Base-by-base conservation (phyloP, 1,140 invertebrate genomes). In the Zaprionus vittiger region DNA sequence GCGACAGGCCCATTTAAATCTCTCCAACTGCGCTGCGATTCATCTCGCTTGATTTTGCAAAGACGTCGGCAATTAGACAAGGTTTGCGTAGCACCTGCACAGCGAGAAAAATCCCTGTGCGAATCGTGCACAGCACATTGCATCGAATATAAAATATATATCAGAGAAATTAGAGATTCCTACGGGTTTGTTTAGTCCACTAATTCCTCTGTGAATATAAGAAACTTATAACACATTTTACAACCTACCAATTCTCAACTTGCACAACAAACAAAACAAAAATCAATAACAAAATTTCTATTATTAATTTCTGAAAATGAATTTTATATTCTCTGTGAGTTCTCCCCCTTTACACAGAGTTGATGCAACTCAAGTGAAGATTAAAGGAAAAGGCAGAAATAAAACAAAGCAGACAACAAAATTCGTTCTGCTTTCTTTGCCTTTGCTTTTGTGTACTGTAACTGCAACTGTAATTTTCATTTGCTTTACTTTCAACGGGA, bases 1-100 rank as follows among this genome's bases (percentile, higher is more conserved):
- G 28, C 31, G 11, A 31, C 22, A 24, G 4, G 24, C 64, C 54
- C 26, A 44, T 59, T 70, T 70, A 76, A 76, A 62, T 55, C 61
- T 44, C 11, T 24, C 37, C 66, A 47, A 49, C n/a, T 47, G 41
- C 2, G 17, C n/a, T 22, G 20, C 20, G 54, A 44, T 22, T 57
- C 64, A 66, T 57, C 54, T 56, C 54, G 38, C 31, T 44, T 44
- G 41, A 59, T 67, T 47, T 66, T 65, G 17, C 26, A 6, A 54
- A 52, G 15, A 52, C 24, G 28, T 26, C 15, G 38, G 12, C n/a
- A 57, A 72, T 73, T 57, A 59, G 41, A 41, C 22, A 9, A 4
- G 22, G 17, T 73, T 67, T 41, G 17, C 56, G 31, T 20, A 56
- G 38, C 41, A 38, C 31, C 26, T 69, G 31, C 59, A 61, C 52